Base-by-base conservation (phyloP, 1,140 invertebrate genomes). In the Drusus annulatus region DNA sequence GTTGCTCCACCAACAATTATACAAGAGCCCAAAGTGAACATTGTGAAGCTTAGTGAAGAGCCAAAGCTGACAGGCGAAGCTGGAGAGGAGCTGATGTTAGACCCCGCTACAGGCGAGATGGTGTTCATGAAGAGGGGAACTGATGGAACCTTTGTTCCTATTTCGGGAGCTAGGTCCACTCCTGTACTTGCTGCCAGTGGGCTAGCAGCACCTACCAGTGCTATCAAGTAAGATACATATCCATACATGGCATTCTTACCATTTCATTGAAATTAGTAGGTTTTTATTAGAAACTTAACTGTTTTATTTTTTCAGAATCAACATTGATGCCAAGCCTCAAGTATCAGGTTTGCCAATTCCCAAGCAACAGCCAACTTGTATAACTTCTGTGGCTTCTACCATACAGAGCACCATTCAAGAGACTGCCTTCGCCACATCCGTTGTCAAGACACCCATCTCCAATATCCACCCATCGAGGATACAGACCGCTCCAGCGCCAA, bases 41-140 rank as follows among this genome's bases (percentile, higher is more conserved):
- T 16, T 15, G 68, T 52, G 23, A 71, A 71, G 25, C 54, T 54
- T 31, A 28, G 8, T 31, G 71, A 79, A 68, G 56, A 79, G 23
- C 8, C 23, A 23, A 52, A 75, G 28, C 16, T 25, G 28, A 19
- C 31, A 10, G 10, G 21, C 56, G 76, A 80, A 76, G 52, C 50
- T 76, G 58, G 74, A 5, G 81, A 80, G 71, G 80, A 81, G 56
- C 45, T 76, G 23, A 80, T 95, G 10, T 94, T 95, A 25, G 94
- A 95, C 89, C 94, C 94, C 0, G 93, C 94, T 0, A 96, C 94
- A 1, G 95, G 94, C 10, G 89, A 94, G 82, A 87, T 96, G 52
- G 94, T 93, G 60, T 93, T 92, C 0, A 93, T 94, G 91, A 88
- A 92, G 82, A 93, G 94, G 83, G 93, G 92, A 36, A 94, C 94